These are phyloP conservation scores for Gonioctena quinquepunctata DNA, from an alignment of 1,140 invertebrate species.

Conservation along the genomic window DNA sequence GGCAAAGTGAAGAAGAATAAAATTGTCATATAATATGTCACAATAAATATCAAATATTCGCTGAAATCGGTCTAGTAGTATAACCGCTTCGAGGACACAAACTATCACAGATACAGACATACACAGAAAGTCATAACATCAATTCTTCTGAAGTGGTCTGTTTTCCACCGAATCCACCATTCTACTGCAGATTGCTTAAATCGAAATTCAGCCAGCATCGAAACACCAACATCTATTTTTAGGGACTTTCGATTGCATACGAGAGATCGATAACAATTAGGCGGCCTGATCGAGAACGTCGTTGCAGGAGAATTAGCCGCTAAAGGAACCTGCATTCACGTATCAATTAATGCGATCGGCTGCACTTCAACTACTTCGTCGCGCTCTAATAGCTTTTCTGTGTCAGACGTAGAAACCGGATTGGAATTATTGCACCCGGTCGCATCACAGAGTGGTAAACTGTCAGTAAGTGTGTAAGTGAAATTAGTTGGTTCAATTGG, in stretches of 20 bases:
- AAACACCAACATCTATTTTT: background rate
- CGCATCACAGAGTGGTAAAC: background rate
- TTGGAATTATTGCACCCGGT: background rate
- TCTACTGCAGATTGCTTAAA: too few relatives aligned
- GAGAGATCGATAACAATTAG: slow-evolving; percentile 8
- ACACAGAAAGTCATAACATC: too few relatives aligned
- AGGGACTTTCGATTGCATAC: background rate
- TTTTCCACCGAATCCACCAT: too few relatives aligned
- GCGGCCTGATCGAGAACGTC: background rate
- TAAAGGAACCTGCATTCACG: slow-evolving; percentile 6
- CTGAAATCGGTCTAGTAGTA: too few relatives aligned
- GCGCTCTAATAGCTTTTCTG: slow-evolving; percentile 6
- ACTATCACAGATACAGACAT: too few relatives aligned
- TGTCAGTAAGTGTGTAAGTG: background rate
- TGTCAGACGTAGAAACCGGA: slow-evolving; percentile 2
- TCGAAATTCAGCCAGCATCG: too few relatives aligned
- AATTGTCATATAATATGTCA: too few relatives aligned
- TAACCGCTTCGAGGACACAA: too few relatives aligned
- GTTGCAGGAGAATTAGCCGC: background rate
- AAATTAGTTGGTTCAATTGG: background rate
- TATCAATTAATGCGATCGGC: slow-evolving; percentile 14
- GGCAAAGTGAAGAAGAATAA: too few relatives aligned
- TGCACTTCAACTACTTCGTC: background rate
- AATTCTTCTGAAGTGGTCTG: too few relatives aligned
- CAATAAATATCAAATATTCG: too few relatives aligned